phyloP scores from a whole-genome alignment of 2,888 invertebrate species.

The Cataglyphis cursor region DNA sequence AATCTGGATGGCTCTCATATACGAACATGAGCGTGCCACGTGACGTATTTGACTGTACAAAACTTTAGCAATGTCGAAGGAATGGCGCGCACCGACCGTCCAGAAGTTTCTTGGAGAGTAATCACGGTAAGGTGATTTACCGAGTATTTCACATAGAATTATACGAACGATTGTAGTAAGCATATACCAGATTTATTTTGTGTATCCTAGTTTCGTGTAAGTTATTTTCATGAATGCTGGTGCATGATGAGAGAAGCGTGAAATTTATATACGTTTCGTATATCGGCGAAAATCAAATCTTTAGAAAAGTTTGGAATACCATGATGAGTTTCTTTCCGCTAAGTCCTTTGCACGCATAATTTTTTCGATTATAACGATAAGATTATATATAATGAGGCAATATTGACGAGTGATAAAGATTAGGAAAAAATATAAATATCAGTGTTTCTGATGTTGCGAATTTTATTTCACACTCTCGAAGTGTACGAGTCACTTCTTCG shows the following conservation, averaged over 20 bases:
- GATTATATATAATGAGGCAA: not conserved
- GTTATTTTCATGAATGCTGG: not conserved
- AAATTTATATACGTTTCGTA: not conserved
- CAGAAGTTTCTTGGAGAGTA: slow-evolving; percentile 16
- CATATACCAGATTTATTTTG: not conserved
- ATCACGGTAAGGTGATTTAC: slow-evolving; percentile 17
- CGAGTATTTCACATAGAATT: not conserved
- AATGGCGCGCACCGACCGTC: slow-evolving; percentile 10
- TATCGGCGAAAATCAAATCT: not conserved
- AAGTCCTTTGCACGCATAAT: not conserved
- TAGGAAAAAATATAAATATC: not conserved
- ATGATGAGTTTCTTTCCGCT: not conserved
- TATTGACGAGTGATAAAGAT: not conserved
- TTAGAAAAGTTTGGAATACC: not conserved
- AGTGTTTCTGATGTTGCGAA: not conserved
- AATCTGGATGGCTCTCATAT: not conserved
- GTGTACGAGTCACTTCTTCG: not conserved
- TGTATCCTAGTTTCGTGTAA: not conserved
- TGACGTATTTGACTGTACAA: slow-evolving; percentile 37
- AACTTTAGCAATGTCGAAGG: slow-evolving; percentile 57
- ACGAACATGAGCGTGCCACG: slow-evolving; percentile 30
- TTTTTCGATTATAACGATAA: not conserved
- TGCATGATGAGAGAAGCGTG: not conserved
- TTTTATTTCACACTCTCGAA: not conserved
- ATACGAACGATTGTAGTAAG: not conserved